Conservation (phyloP, 2,797 vertebrate species). For the Tauraco hartlaubi region DNA sequence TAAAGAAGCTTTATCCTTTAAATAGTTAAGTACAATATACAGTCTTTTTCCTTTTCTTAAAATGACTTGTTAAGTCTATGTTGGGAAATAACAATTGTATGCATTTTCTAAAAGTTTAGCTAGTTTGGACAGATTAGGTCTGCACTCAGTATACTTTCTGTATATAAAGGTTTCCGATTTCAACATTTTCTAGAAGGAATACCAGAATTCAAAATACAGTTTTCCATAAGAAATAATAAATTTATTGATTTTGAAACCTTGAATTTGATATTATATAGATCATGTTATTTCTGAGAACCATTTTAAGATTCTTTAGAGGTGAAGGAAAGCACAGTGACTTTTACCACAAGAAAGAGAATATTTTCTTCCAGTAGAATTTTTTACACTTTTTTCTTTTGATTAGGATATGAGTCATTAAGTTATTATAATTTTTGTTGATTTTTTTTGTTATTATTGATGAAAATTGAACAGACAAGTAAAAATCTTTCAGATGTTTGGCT, state of each 20-base stretch:
- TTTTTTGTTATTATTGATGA: neutral
- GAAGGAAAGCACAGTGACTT: neutral
- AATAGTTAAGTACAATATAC: neutral
- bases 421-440: neutral
- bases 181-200: neutral
- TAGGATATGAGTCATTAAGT: neutral
- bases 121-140: neutral
- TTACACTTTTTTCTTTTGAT: neutral
- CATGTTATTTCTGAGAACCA: neutral
- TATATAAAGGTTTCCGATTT: neutral
- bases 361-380: neutral
- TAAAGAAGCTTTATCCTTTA: constrained; percentile 21
- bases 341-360: neutral
- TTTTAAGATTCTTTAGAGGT: neutral
- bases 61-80: neutral
- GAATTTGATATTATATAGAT: neutral
- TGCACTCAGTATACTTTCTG: neutral
- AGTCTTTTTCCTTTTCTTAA: neutral
- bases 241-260: neutral
- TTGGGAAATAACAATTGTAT: neutral
- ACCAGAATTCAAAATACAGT: neutral
- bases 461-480: neutral
- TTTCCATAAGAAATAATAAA: neutral
- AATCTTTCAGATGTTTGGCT: neutral
- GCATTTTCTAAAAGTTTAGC: neutral